Evolutionary conservation across 1,140 invertebrate genomes (phyloP).

Genomic region (Euglossa dilemma): DNA sequence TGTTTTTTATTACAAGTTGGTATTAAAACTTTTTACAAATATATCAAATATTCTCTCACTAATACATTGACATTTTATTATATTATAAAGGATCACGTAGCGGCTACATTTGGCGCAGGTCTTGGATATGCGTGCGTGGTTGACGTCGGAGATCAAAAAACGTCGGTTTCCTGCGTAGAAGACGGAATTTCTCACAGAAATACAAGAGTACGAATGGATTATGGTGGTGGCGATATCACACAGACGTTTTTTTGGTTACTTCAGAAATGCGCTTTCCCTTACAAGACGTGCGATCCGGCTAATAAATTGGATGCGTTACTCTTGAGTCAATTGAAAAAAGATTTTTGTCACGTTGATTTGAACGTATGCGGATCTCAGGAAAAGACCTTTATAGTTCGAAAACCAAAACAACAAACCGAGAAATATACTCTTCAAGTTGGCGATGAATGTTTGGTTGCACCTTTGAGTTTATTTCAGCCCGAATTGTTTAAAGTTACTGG

Average conservation of each 20-base stretch:
- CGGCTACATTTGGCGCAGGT: constrained; percentile 96
- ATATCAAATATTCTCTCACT: neutral
- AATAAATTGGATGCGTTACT: constrained; percentile 89
- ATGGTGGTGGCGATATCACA: constrained; percentile 94
- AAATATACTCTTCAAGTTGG: constrained; percentile 91
- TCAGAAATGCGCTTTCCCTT: constrained; percentile 94
- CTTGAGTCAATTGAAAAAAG: constrained; percentile 93
- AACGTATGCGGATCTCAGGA: constrained; percentile 93
- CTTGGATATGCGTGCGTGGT: constrained; percentile 96
- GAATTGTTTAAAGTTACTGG: constrained; percentile 94
- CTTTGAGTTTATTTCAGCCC: constrained; percentile 93
- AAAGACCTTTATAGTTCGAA: constrained; percentile 89
- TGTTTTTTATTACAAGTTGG: constrained; percentile 93
- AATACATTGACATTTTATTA: constrained; percentile 2
- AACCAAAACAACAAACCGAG: constrained; percentile 87
- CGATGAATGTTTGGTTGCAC: constrained; percentile 96
- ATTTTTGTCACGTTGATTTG: constrained; percentile 95
- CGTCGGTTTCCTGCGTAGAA: constrained; percentile 97
- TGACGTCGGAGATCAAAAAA: constrained; percentile 97
- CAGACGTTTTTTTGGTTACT: constrained; percentile 93
- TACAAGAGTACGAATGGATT: constrained; percentile 92
- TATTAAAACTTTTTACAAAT: neutral
- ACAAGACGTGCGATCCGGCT: constrained; percentile 88
- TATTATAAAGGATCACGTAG: constrained; percentile 90
- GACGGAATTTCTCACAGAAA: constrained; percentile 96